Evolutionary conservation across 2,888 invertebrate species (phyloP), one percentile per base, ranked within the genome.

Genomic region (Sinohyriopsis cumingii): DNA sequence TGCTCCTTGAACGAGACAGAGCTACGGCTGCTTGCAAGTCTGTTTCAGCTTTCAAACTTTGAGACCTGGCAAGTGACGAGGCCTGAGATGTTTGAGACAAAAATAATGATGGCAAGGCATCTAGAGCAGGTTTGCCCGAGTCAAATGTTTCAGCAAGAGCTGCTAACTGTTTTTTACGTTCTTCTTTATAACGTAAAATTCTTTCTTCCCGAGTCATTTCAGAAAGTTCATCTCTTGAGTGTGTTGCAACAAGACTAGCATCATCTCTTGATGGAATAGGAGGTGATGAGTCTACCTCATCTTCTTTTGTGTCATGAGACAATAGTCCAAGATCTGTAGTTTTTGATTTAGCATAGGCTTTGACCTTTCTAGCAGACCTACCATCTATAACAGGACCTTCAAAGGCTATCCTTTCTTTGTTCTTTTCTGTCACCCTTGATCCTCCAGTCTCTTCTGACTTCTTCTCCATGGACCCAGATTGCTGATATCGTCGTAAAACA

Each of bases 151-250:
- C 74, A 20, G 79, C 74, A 57, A 83, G 73, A 59, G 75, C 92
- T 57, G 93, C 93, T 74, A 94, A 90, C 88, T 94, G 94, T 82
- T 92, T 92, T 74, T 93, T 92, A 68, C 94, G 91, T 86, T 94
- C 94, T 84, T 94, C 94, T 88, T 94, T 94, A 90, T 94, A 94
- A 82, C 92, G 92, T 82, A 93, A 93, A 84, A 94, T 93, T 86
- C 94, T 91, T 89, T 93, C 93, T 87, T 92, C 91, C n/a, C 84
- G 68, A 33, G 71, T 65, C 33, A 75, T 22, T 59, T 71, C 68
- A 45, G 75, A 63, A 33, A 57, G 18, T 56, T 75, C 77, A 66
- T 75, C 77, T n/a, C 57, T 62, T 64, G 60, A 54, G 6, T 28
- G 57, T 25, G 59, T 45, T 33, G 64, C 2, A n/a, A 24, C 69